Conservation (phyloP, 2,888 invertebrate genomes). For the Eutolmus rufibarbis region DNA sequence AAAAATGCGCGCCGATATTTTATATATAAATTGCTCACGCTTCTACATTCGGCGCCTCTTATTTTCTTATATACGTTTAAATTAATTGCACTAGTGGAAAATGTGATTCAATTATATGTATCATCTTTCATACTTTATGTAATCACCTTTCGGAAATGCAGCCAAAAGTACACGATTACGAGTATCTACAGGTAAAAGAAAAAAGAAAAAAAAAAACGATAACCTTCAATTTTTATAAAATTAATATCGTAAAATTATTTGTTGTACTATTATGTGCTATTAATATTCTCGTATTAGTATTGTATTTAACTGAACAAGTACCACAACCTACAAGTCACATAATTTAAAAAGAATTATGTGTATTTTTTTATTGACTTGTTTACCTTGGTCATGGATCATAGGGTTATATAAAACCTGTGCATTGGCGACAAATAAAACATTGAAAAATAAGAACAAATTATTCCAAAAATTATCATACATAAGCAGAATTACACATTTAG, state of each 20-base stretch:
- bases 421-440: not conserved
- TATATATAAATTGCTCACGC: not conserved
- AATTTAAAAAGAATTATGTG: not conserved
- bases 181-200: conserved; percentile 63
- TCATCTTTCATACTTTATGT: conserved; percentile 16
- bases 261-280: not conserved
- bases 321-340: not conserved
- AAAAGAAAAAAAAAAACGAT: conserved; percentile 47
- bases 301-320: not conserved
- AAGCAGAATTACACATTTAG: not conserved
- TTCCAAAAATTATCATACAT: not conserved
- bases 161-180: conserved; percentile 63
- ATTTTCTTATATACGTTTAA: not conserved
- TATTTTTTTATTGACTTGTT: not conserved
- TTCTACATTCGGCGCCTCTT: not conserved
- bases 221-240: not conserved
- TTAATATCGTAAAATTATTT: not conserved
- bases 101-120: not conserved
- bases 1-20: not conserved
- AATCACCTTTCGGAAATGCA: conserved; percentile 53
- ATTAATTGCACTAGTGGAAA: not conserved
- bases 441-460: not conserved
- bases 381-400: not conserved
- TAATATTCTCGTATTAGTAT: not conserved
- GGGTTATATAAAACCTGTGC: not conserved